Conservation (phyloP, 2,888 invertebrate species). For the Argyresthia albistria region DNA sequence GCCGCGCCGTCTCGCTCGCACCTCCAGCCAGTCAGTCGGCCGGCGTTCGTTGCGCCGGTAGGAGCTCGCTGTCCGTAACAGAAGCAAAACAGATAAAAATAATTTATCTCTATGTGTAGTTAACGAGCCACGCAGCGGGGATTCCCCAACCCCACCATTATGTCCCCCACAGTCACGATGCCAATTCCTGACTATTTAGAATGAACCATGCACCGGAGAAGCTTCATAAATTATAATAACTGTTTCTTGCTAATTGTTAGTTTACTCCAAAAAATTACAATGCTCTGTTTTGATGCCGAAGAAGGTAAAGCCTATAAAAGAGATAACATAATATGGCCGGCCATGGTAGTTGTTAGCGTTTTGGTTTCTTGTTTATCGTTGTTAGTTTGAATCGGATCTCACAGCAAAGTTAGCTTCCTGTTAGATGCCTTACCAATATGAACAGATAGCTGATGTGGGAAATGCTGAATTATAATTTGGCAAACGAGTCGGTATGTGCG, state of each 20-base stretch:
- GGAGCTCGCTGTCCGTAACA: no score
- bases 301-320: no score
- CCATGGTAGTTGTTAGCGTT: no score
- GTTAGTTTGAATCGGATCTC: no score
- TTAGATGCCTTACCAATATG: no score
- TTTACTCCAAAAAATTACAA: background rate
- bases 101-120: slow-evolving; percentile 57
- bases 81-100: slow-evolving; percentile 62
- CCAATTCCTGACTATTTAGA: slow-evolving; percentile 28
- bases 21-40: no score
- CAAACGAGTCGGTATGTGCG: background rate
- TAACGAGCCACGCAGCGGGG: slow-evolving; percentile 58
- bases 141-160: slow-evolving; percentile 32
- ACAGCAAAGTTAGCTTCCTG: no score
- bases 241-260: background rate
- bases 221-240: slow-evolving; percentile 7
- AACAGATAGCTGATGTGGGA: background rate
- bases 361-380: no score
- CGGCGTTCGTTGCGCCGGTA: no score
- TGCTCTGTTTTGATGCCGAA: no score
- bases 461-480: background rate
- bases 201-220: slow-evolving; percentile 9
- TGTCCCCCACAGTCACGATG: slow-evolving; percentile 50
- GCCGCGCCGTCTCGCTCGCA: no score
- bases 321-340: no score